phyloP scores from a whole-genome alignment of 2,113 vertebrate genomes.

The Myotis lucifugus region DNA sequence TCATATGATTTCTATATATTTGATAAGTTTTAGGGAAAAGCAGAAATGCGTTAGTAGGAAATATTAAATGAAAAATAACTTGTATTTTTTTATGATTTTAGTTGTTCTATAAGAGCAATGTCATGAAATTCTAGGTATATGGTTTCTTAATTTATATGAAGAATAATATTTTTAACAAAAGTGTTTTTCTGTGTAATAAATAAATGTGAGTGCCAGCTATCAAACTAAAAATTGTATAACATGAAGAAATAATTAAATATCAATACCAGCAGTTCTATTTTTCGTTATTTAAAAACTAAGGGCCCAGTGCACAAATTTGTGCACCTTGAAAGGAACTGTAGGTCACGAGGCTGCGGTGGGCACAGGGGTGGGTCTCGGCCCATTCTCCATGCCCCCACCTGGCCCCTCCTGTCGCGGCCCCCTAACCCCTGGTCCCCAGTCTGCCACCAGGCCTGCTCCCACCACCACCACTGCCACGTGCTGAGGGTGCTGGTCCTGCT shows the following conservation, averaged over 20 bases:
- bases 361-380: no score
- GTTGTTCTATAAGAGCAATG: background rate
- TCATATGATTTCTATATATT: background rate
- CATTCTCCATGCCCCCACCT: no score
- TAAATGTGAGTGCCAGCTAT: background rate
- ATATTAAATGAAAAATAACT: background rate
- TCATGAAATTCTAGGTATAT: background rate
- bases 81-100: background rate
- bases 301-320: no score
- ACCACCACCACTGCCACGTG: no score
- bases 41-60: background rate
- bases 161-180: background rate
- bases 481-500: no score
- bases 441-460: no score
- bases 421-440: no score
- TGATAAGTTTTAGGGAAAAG: background rate
- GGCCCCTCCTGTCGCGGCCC: no score
- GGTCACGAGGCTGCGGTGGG: no score
- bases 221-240: background rate
- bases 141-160: background rate
- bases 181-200: background rate
- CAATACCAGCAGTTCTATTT: background rate
- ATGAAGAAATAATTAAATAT: background rate
- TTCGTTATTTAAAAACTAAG: no score
- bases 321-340: no score